Evolutionary conservation across 1,140 invertebrate species (phyloP), one percentile per base, ranked within the genome.

Genomic region (Drosophila ogumai): DNA sequence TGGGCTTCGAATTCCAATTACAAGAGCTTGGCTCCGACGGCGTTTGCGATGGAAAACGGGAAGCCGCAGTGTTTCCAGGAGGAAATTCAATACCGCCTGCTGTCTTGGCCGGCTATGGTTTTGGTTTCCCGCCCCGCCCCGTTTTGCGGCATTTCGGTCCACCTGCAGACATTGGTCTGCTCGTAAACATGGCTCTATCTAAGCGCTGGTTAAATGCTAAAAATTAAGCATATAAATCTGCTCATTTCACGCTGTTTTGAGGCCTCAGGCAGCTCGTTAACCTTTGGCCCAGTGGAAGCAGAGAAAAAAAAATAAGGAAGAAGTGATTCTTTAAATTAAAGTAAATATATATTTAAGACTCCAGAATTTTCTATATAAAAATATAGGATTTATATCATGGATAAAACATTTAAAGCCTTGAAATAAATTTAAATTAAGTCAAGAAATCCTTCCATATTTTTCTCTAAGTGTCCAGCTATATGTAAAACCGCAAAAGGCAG

Each of bases 181-280:
- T 43, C 44, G 40, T 52, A 57, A 66, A 64, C 52, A 25, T 49
- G 17, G 63, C 32, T 57, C 47, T 59, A 52, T 66, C 55, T 54
- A 47, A 67, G 59, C 54, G 54, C 64, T 63, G 66, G 47, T 74
- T 74, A 86, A 82, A 82, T 76, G 75, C 71, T 56, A 54, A 43
- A 72, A 72, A 79, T 78, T 55, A 64, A 47, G 74, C 66, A 76
- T 76, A 76, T 76, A 82, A 74, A 77, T 81, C 61, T 77, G 74
- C 61, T 64, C 58, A 82, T 81, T 82, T 81, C 61, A 82, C 79
- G 61, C 74, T 76, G 63, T 67, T 76, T 72, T 76, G 61, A 61
- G 63, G 43, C 79, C 64, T 65, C 47, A 44, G 56, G 60, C 64
- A 40, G 78, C 65, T 76, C 78, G 64, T 75, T 71, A 71, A 81